Percentiles rank a stretch among this genome's conserved stretches.
Evolutionary conservation across 2,888 invertebrate genomes (phyloP).

Genomic region (Parochlus steinenii): DNA sequence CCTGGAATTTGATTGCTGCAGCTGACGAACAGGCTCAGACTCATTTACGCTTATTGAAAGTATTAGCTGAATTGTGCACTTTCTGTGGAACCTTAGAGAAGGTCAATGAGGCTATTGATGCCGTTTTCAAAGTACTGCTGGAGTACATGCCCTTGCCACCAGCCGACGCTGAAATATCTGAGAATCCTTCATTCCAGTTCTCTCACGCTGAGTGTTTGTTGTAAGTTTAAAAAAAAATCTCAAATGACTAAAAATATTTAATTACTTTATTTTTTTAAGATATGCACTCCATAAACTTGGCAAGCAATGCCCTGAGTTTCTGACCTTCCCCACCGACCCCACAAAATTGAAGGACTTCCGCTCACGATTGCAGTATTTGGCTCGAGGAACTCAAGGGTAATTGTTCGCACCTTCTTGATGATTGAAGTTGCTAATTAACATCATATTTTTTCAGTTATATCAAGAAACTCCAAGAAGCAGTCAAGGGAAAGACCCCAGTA

Average conservation of each 20-base stretch:
- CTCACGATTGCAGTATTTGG: slow-evolving; percentile 76
- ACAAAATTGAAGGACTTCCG: slow-evolving; percentile 68
- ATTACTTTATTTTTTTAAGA: too few species aligned
- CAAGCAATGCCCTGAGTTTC: slow-evolving; percentile 58
- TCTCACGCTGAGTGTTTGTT: slow-evolving; percentile 86
- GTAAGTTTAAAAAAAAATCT: slow-evolving; percentile 47
- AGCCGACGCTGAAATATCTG: slow-evolving; percentile 39
- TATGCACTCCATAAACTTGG: slow-evolving; percentile 56
- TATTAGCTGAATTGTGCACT: slow-evolving; percentile 70
- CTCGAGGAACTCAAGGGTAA: slow-evolving; percentile 76
- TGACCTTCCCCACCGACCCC: slow-evolving; percentile 53
- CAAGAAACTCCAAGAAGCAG: slow-evolving; percentile 30
- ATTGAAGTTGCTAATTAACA: slow-evolving; percentile 41
- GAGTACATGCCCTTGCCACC: slow-evolving; percentile 81
- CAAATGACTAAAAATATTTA: too few species aligned
- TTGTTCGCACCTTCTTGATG: slow-evolving; percentile 38
- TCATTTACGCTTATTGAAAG: slow-evolving; percentile 65
- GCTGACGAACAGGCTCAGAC: slow-evolving; percentile 44
- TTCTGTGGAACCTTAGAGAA: slow-evolving; percentile 63
- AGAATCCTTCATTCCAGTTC: slow-evolving; percentile 76
- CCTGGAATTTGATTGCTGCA: slow-evolving; percentile 41
- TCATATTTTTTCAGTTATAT: slow-evolving; percentile 24
- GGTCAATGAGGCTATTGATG: slow-evolving; percentile 52
- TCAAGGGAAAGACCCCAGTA: slow-evolving; percentile 50
- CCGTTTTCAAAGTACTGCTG: slow-evolving; percentile 60